Conservation (phyloP, 2,888 invertebrate genomes). For the Plebejus anna region DNA sequence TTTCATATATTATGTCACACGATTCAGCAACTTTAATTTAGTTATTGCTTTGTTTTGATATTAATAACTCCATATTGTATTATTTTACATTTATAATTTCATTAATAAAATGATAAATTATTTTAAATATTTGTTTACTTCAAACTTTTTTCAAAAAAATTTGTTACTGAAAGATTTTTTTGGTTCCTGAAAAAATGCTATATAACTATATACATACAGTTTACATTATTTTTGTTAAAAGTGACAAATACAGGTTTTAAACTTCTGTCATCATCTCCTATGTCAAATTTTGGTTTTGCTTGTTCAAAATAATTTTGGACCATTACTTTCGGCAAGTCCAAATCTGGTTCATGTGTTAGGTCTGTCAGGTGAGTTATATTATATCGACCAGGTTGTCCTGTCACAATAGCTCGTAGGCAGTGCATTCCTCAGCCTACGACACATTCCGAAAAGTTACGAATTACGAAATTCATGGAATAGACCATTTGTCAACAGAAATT, state of each 20-base stretch:
- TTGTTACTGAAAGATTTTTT: no score
- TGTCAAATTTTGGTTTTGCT: background rate
- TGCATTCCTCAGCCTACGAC: background rate
- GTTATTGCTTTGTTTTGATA: background rate
- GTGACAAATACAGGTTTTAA: no score
- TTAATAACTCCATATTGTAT: background rate
- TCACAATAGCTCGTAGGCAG: slow-evolving; percentile 18
- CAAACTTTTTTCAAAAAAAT: no score
- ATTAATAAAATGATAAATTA: no score
- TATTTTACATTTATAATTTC: no score
- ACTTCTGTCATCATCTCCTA: no score
- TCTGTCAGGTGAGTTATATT: slow-evolving; percentile 1
- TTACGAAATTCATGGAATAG: background rate
- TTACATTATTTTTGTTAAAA: no score
- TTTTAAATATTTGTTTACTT: no score
- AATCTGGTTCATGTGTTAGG: background rate
- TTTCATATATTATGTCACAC: slow-evolving; percentile 3
- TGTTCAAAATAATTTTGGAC: background rate
- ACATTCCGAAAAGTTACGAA: background rate
- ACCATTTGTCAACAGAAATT: slow-evolving; percentile 1
- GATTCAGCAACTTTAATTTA: background rate
- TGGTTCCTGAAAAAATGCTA: no score
- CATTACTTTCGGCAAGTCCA: background rate
- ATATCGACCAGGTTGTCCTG: background rate
- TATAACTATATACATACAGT: no score